Evolutionary conservation across 1,140 invertebrate genomes (phyloP).

Genomic region (Archegozetes longisetosus): DNA sequence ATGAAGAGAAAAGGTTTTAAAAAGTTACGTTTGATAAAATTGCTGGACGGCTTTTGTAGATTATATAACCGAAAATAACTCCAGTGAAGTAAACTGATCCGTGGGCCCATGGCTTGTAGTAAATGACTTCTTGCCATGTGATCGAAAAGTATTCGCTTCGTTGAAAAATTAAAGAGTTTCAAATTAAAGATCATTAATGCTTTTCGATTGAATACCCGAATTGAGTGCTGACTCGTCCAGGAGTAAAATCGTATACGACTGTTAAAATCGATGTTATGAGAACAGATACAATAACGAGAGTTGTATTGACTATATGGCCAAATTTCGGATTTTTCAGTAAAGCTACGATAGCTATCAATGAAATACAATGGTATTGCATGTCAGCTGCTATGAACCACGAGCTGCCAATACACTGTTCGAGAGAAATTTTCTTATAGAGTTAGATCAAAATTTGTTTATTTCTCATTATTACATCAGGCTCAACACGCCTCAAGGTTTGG

Average conservation of each 20-base stretch:
- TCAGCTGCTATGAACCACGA: constrained; percentile 12
- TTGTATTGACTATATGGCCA: not conserved
- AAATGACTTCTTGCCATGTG: not conserved
- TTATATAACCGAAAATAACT: constrained; percentile 31
- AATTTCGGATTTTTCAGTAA: not conserved
- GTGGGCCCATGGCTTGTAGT: constrained; percentile 42
- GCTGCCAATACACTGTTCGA: not conserved
- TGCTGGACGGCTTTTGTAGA: constrained; percentile 21
- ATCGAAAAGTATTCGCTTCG: not conserved
- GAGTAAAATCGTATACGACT: not conserved
- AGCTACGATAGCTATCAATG: not conserved
- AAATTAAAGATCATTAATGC: not conserved
- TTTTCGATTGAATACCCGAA: not conserved
- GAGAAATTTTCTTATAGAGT: not conserved
- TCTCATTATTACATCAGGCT: too few species aligned
- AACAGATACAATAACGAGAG: not conserved
- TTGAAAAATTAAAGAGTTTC: not conserved
- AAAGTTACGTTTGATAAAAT: constrained; percentile 13
- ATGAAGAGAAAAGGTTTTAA: not conserved
- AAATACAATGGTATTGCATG: constrained; percentile 8
- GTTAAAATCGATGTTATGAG: not conserved
- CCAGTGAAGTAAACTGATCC: constrained; percentile 36
- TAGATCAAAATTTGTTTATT: too few species aligned
- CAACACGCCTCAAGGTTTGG: too few species aligned
- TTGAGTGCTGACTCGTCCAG: not conserved